Evolutionary conservation across 53 echinoderm and acorn worm genomes (phyloP), one percentile per base, ranked within the genome.

Genomic region (Zoroaster sp.): DNA sequence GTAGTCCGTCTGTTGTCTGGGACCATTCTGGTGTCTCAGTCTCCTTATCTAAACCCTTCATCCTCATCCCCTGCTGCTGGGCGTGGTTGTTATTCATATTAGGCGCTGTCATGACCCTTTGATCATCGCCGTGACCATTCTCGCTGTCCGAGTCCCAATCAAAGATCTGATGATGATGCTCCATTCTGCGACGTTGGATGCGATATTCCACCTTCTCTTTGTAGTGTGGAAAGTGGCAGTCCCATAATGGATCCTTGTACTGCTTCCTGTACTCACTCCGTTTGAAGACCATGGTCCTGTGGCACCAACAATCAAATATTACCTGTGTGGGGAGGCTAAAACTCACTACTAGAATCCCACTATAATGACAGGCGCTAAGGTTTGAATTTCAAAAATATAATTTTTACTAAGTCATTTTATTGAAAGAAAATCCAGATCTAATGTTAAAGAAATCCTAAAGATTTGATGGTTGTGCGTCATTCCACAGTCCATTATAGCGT

Each of bases 61-160:
- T 38, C 52, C 47, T 33, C 10, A 7, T 75, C 15, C 45, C 72
- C 23, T 81, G 12, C 30, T 30, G 52, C 75, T 86, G 80, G 66
- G 13, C 45, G 35, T 31, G 78, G 63, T 90, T 90, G 83, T 91
- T 91, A 47, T n/a, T 75, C 12, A 1, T 20, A 32, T 75, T 63
- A 18, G 89, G 89, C 13, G 89, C 89, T 18, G 81, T 69, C 18
- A 35, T 36, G 41, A 80, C 80, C 46, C 45, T 32, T 38, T 4
- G 13, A 4, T 18, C 18, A 20, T 83, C 34, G 8, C 43, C 36
- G 4, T 55, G 66, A 41, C 74, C 87, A 37, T 76, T 87, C 42
- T 94, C 91, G 42, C 94, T 94, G 47, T 96, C 96, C 94, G 94
- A 96, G 75, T 96, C 96, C 96, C 96, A 96, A 33, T 93, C 89